Evolutionary conservation across 2,888 invertebrate species (phyloP), one percentile per base, ranked within the genome.

Genomic region (Tetrapedia diversipes): DNA sequence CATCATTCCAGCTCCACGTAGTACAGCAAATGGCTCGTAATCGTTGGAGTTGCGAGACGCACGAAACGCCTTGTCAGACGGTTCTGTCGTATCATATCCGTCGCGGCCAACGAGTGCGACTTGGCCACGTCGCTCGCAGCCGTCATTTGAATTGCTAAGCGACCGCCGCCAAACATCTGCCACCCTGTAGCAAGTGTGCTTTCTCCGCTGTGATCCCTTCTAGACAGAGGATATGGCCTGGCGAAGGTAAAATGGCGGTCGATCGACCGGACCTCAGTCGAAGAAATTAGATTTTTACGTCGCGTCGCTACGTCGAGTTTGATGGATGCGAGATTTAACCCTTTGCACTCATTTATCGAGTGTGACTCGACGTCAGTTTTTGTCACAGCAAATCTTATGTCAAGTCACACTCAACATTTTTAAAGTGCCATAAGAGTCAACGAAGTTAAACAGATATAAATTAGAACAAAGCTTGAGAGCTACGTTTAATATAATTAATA

Each of bases 81-180:
- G 60, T 61, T 71, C 67, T 67, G 66, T 80, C 45, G 75, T 75
- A 63, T 60, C 53, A 69, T 65, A 67, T 78, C 59, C 70, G 70
- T 76, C 43, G 37, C 24, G 22, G 43, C 32, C 54, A 67, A 77
- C 77, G 54, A 56, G 49, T 49, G 57, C 34, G 32, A 34, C 43
- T 27, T 37, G 27, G 16, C 37, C 59, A 60, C 66, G 60, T 39
- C 67, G 34, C 61, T 60, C 41, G 66, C 63, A 60, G 47, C 60
- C 39, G 60, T 27, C 22, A 72, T 72, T 77, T 80, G 77, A 80
- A 80, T 81, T 78, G 68, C 75, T 73, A 80, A 82, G 53, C 65
- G 43, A 51, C 49, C 83, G 68, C 45, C 41, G 64, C 65, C 71
- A 49, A 75, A 75, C 64, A 65, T 64, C 56, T 60, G 68, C 41